Percentiles rank a stretch among this genome's conserved stretches.
Conservation (phyloP, 2,888 invertebrate genomes). For the Alentia gelatinosa region DNA sequence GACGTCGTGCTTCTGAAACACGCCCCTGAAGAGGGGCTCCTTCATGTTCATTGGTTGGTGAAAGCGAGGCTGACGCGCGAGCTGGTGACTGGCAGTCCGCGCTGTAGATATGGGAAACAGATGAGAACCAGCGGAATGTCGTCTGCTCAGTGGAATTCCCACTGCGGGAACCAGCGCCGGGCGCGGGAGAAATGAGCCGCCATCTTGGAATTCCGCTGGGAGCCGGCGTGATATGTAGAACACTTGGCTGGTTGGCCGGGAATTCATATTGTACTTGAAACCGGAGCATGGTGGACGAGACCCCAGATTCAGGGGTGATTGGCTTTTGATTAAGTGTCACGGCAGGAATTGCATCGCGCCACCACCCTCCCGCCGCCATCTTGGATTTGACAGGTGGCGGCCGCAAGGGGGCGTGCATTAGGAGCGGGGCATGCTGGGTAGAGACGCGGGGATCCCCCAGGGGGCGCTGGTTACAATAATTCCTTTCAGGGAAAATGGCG, state of each 20-base stretch:
- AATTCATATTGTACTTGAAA: background rate
- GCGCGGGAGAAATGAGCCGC: background rate
- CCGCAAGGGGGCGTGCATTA: background rate
- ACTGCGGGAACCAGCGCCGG: background rate
- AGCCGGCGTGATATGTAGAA: background rate
- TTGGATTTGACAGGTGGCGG: constrained; percentile 25
- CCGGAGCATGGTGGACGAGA: background rate
- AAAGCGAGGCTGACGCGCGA: background rate
- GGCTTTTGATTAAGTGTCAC: constrained; percentile 23
- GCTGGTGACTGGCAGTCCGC: background rate
- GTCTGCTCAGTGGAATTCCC: background rate
- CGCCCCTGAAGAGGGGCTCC: background rate
- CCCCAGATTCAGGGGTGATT: background rate
- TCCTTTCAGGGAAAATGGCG: constrained; percentile 13
- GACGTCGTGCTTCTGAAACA: background rate
- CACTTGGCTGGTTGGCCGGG: background rate
- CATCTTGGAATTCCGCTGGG: background rate
- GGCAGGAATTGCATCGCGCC: background rate
- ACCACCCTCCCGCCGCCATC: background rate
- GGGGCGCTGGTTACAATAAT: background rate
- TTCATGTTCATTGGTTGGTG: background rate
- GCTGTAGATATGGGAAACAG: background rate
- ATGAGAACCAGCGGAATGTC: background rate
- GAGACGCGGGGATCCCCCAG: background rate
- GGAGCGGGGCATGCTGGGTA: background rate